Evolutionary conservation across 2,113 vertebrate genomes (phyloP).

Genomic region (Hypomesus transpacificus): DNA sequence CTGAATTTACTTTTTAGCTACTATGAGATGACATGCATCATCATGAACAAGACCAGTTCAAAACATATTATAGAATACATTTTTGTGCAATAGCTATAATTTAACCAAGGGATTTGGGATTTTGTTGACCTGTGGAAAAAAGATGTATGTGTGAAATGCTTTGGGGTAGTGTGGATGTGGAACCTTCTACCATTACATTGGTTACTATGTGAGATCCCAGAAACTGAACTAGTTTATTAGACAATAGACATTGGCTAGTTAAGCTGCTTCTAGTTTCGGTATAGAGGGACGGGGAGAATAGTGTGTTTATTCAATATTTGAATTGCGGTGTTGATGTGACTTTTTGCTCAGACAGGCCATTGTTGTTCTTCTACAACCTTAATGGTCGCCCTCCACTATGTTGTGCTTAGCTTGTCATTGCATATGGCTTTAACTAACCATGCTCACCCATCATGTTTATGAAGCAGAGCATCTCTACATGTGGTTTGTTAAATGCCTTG

Average conservation of each 20-base stretch:
- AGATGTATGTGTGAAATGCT: conserved; percentile 47
- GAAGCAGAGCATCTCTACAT: conserved; percentile 34
- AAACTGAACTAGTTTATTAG: background rate
- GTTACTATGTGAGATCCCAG: background rate
- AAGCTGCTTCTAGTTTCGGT: conserved; percentile 23
- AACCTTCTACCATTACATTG: background rate
- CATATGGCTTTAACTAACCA: conserved; percentile 59
- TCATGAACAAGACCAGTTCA: conserved; percentile 41
- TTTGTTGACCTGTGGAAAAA: conserved; percentile 45
- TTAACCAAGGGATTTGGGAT: conserved; percentile 12
- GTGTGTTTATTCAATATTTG: conserved; percentile 56
- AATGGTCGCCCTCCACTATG: conserved; percentile 46
- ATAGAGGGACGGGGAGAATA: conserved; percentile 17
- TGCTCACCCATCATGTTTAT: conserved; percentile 32
- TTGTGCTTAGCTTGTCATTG: conserved; percentile 38
- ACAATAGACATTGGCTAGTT: background rate
- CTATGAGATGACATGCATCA: conserved; percentile 44
- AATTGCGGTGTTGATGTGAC: conserved; percentile 64
- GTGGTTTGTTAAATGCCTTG: conserved; percentile 60
- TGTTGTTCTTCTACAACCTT: conserved; percentile 50
- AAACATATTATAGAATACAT: conserved; percentile 23
- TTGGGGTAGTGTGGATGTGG: conserved; percentile 34
- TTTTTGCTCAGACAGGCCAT: conserved; percentile 69
- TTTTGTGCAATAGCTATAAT: conserved; percentile 61
- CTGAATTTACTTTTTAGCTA: conserved; percentile 40